phyloP scores from a whole-genome alignment of 2,888 invertebrate species.

The Dromius quadrimaculatus region DNA sequence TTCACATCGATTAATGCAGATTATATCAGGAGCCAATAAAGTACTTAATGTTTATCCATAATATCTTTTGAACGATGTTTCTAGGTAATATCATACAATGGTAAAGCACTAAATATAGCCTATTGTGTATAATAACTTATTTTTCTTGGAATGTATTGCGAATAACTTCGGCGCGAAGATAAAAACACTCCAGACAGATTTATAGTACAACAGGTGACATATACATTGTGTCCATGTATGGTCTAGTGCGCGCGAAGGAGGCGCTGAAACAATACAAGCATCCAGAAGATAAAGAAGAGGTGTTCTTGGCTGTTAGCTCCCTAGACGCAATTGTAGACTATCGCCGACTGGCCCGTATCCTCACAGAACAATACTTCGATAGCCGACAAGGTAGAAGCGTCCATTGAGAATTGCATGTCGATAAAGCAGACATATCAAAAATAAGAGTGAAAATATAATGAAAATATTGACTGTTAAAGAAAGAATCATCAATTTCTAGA shows the following conservation, averaged over 20 bases:
- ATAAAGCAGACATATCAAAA: no score
- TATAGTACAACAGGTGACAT: conserved; percentile 19
- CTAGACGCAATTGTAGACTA: conserved; percentile 13
- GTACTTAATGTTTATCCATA: no score
- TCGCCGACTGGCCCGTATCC: no score
- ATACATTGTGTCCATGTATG: conserved; percentile 30
- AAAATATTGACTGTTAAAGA: no score
- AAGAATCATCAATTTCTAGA: no score
- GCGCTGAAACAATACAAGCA: conserved; percentile 6
- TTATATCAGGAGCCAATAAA: no score
- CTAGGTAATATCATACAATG: no score
- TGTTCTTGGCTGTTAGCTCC: background rate
- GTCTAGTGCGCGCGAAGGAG: conserved; percentile 16
- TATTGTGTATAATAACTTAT: conserved; percentile 27
- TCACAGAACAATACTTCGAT: background rate
- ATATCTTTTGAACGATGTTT: no score
- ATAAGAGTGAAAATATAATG: no score
- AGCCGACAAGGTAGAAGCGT: background rate
- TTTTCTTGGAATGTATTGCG: conserved; percentile 2
- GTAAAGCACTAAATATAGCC: conserved; percentile 5
- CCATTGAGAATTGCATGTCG: background rate
- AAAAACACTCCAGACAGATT: conserved; percentile 11
- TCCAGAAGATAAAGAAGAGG: background rate
- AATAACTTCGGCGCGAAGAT: background rate
- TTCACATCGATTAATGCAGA: no score